Percentiles rank a stretch among this genome's conserved stretches.
phyloP scores from a whole-genome alignment of 1,140 invertebrate species.

The Cryptotermes secundus region DNA sequence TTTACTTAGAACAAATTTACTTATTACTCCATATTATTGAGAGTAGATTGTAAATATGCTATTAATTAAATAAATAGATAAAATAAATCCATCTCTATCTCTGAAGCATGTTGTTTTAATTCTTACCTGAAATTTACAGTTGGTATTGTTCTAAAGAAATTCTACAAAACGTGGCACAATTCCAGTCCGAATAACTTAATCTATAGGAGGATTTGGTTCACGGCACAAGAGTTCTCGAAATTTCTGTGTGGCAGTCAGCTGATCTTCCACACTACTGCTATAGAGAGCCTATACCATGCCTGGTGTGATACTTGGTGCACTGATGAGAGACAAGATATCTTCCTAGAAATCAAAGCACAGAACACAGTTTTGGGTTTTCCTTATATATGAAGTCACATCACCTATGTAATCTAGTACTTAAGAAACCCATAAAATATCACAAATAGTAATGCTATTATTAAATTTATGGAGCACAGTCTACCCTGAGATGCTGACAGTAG shows the following conservation, averaged over 20 bases:
- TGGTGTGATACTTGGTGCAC: conserved; percentile 59
- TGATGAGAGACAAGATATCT: conserved; percentile 45
- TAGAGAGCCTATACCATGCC: conserved; percentile 84
- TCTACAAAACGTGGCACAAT: conserved; percentile 96
- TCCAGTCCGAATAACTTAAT: conserved; percentile 96
- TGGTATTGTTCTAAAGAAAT: conserved; percentile 81
- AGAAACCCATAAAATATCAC: too few species aligned
- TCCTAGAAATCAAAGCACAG: conserved; percentile 36
- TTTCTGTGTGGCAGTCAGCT: conserved; percentile 88
- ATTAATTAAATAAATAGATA: too few species aligned
- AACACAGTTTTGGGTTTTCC: neutral
- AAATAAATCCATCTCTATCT: neutral
- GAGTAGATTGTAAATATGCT: too few species aligned
- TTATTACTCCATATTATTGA: too few species aligned
- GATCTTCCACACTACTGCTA: conserved; percentile 75
- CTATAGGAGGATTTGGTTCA: conserved; percentile 97
- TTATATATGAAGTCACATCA: too few species aligned
- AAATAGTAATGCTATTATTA: too few species aligned
- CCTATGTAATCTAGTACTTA: too few species aligned
- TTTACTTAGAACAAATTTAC: too few species aligned
- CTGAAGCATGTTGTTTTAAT: too few species aligned
- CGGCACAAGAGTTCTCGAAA: conserved; percentile 92
- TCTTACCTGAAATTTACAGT: conserved; percentile 81
- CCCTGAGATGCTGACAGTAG: too few species aligned
- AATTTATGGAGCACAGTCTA: too few species aligned